Evolutionary conservation across 2,797 vertebrate species (phyloP), one percentile per base, ranked within the genome.

Genomic region (Bothrops alternatus): DNA sequence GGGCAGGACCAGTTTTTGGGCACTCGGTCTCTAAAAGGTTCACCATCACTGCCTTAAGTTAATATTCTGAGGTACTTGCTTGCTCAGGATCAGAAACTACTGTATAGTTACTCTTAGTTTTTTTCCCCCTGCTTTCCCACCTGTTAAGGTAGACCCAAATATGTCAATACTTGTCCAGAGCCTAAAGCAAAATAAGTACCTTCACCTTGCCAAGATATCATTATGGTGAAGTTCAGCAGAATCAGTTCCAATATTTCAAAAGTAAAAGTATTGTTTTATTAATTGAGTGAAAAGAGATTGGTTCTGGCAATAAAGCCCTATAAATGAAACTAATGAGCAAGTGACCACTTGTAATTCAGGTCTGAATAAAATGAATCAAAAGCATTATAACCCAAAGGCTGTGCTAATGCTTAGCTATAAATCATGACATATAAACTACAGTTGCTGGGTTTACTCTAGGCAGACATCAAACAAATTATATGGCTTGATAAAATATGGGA

Each of bases 101-200:
- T 32, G 32, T 32, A 65, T 32, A 65, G 23, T 32, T 65, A 37
- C 61, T 23, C 53, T 14, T 57, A 57, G 53, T 65, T 55, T 47
- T 63, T 47, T 63, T 5, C 1, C 55, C 55, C 50, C 53, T 91
- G 53, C 86, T 91, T 91, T 69, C 86, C 86, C 61, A 88, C 91
- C 86, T 88, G 61, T 55, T 87, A 87, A 86, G 57, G 42, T 42
- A 20, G 85, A 42, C 14, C 50, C 87, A 86, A 57, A 28, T 14
- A 57, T 87, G 25, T 23, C 56, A 56, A 88, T 57, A 32, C 25
- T 69, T 47, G 25, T 10, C 86, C 86, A 91, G 86, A 88, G 16
- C 65, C 5, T 57, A 87, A 88, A 91, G 53, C 86, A 91, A 88
- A 91, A 58, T 91, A 86, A n/a, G 56, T 91, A 88, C 53, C 20